phyloP scores from a whole-genome alignment of 2,113 vertebrate genomes.

The Gasterosteus aculeatus region DNA sequence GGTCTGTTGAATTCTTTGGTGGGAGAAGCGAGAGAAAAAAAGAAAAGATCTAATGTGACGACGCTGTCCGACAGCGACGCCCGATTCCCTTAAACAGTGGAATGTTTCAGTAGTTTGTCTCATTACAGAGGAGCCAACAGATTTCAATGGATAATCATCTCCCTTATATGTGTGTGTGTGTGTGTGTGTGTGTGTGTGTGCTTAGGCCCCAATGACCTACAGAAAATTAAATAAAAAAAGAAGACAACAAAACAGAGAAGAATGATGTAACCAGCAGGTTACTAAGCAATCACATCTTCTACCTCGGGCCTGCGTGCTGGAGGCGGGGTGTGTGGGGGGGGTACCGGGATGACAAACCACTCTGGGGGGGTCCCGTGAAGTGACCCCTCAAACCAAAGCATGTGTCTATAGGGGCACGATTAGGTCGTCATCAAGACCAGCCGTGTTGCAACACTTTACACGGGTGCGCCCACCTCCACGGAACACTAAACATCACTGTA shows the following conservation, averaged over 20 bases:
- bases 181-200: slow-evolving; percentile 56
- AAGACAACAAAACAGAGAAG: slow-evolving; percentile 47
- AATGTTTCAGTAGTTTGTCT: slow-evolving; percentile 83
- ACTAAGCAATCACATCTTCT: slow-evolving; percentile 64
- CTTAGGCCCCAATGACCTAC: slow-evolving; percentile 54
- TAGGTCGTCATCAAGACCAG: too few species aligned
- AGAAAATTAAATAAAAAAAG: slow-evolving; percentile 52
- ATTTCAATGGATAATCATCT: slow-evolving; percentile 61
- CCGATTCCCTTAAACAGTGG: slow-evolving; percentile 72
- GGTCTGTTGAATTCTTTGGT: slow-evolving; percentile 78
- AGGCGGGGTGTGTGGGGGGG: slow-evolving; percentile 5
- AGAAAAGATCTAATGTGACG: slow-evolving; percentile 47
- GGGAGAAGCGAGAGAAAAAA: slow-evolving; percentile 62
- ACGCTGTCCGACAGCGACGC: slow-evolving; percentile 50
- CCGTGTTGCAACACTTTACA: slow-evolving; percentile 63
- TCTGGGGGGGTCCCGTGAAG: too few species aligned
- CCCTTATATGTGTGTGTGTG: slow-evolving; percentile 52
- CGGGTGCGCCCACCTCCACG: slow-evolving; percentile 60
- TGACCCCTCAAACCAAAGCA: too few species aligned
- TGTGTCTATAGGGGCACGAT: too few species aligned
- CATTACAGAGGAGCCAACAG: slow-evolving; percentile 58
- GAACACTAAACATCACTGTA: slow-evolving; percentile 72
- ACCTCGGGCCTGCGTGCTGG: slow-evolving; percentile 58
- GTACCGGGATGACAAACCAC: slow-evolving; percentile 55
- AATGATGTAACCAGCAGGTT: slow-evolving; percentile 58